Evolutionary conservation across 2,888 invertebrate species (phyloP).

Genomic region (Selenia dentaria): DNA sequence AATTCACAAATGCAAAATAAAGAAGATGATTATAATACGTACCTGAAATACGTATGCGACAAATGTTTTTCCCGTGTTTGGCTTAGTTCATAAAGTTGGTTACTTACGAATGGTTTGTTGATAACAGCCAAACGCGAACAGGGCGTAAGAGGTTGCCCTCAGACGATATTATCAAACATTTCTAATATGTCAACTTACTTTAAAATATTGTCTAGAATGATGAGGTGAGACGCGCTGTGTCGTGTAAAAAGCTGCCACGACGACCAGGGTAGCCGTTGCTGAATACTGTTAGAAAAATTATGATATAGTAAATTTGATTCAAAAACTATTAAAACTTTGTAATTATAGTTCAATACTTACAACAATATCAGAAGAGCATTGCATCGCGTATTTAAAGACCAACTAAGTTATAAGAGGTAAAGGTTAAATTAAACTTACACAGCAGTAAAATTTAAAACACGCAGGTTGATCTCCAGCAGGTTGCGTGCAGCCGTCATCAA

Average conservation of each 20-base stretch:
- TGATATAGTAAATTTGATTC: conserved; percentile 2
- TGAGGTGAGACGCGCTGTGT: conserved; percentile 16
- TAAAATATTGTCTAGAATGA: conserved; percentile 9
- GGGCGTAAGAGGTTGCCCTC: not conserved
- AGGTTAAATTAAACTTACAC: not conserved
- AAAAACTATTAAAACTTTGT: not conserved
- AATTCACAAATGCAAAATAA: not conserved
- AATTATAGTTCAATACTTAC: not conserved
- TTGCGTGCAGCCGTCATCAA: too few relatives aligned
- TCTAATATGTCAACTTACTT: conserved; percentile 2
- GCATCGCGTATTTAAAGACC: too few relatives aligned
- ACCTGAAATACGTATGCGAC: not conserved
- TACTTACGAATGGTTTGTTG: not conserved
- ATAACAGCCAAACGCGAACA: not conserved
- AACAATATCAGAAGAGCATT: not conserved
- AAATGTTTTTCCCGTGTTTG: too few relatives aligned
- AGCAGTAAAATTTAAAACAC: too few relatives aligned
- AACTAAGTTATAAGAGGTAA: not conserved
- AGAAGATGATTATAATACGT: not conserved
- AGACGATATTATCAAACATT: not conserved
- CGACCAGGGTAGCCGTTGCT: conserved; percentile 18
- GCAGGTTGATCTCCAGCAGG: too few relatives aligned
- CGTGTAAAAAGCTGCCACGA: conserved; percentile 15
- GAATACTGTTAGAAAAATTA: conserved; percentile 16
- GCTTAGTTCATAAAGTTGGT: not conserved